Conservation (phyloP, 2,113 vertebrate genomes). For the Lethenteron reissneri region DNA sequence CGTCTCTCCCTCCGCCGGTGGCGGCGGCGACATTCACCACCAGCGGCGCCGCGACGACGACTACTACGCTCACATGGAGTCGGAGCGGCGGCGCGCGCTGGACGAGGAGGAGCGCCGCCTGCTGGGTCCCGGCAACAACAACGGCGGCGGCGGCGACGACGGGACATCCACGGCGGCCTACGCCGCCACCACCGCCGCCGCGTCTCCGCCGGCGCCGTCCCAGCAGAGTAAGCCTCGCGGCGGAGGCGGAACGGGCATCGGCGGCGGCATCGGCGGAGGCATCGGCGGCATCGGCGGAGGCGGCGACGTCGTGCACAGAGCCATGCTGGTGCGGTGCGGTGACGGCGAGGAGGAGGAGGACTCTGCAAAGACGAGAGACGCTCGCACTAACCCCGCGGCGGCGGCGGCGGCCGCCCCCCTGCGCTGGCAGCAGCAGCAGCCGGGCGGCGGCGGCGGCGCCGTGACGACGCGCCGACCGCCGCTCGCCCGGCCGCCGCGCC, state of each 20-base stretch:
- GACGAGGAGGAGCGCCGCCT: conserved; percentile 75
- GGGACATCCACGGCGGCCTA: no score
- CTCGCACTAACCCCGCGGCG: no score
- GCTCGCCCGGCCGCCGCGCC: conserved; percentile 46
- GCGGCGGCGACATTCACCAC: conserved; percentile 13
- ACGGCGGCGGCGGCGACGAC: neutral
- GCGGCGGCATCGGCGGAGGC: no score
- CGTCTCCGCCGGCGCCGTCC: conserved; percentile 65
- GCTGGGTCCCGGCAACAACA: conserved; percentile 26
- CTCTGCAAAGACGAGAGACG: no score
- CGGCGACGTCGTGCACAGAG: no score
- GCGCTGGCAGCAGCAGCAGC: conserved; percentile 11
- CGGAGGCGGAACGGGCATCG: neutral
- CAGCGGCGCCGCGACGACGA: conserved; percentile 96
- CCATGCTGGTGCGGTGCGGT: conserved; percentile 82
- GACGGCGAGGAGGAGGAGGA: conserved; percentile 29
- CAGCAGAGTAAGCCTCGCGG: conserved; percentile 31
- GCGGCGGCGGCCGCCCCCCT: conserved; percentile 44
- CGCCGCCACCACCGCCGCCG: conserved; percentile 20
- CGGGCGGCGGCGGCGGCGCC: conserved; percentile 26
- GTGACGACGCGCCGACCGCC: conserved; percentile 33
- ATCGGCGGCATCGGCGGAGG: no score
- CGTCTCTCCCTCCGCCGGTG: no score
- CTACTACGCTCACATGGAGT: conserved; percentile 88
- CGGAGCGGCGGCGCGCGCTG: conserved; percentile 74